Evolutionary conservation across 2,113 vertebrate species (phyloP), one percentile per base, ranked within the genome.

Genomic region (Gymnobelideus leadbeateri): DNA sequence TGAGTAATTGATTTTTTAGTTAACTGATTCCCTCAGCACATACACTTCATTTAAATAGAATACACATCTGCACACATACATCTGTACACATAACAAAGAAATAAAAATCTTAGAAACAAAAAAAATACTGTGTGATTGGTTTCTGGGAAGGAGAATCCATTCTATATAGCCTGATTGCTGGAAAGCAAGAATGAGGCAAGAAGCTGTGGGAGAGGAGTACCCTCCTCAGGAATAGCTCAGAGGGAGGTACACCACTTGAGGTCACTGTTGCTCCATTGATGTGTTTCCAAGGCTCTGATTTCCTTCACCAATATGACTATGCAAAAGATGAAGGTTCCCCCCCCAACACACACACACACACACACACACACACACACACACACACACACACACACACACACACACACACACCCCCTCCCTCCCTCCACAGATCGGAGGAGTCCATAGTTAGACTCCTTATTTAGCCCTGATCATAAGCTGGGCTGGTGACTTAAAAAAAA

Each of bases 241-340:
- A 6, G 92, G 95, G 68, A 52, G 0, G 0, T 25, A 47, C 89
- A 93, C 98, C 98, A 95, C 98, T 95, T 94, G 98, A 98, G 98
- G 98, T 97, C 98, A 97, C 98, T 98, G 95, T 98, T 98, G 98
- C 55, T 97, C 97, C 54, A 93, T 0, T 93, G 54, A 98, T 97
- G 0, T 0, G 51, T n/a, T 11, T 19, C 94, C 8, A 2, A 89
- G 49, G 9, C 92, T 0, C 9, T 0, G 90, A 94, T 89, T 93
- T 95, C 94, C 95, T 55, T 95, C 95, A 93, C 53, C 95, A 96
- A 97, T 95, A 95, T 96, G 96, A 97, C 94, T 93, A 91, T 7
- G 92, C 19, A 28, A 49, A 31, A 55, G 84, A 68, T 51, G 0
- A 9, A 92, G 68, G 37, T 43, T 43, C 7, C 68, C 37, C 68